Percentiles rank a stretch among this genome's conserved stretches.
phyloP scores from a whole-genome alignment of 1,140 invertebrate genomes.

The Littorina saxatilis region DNA sequence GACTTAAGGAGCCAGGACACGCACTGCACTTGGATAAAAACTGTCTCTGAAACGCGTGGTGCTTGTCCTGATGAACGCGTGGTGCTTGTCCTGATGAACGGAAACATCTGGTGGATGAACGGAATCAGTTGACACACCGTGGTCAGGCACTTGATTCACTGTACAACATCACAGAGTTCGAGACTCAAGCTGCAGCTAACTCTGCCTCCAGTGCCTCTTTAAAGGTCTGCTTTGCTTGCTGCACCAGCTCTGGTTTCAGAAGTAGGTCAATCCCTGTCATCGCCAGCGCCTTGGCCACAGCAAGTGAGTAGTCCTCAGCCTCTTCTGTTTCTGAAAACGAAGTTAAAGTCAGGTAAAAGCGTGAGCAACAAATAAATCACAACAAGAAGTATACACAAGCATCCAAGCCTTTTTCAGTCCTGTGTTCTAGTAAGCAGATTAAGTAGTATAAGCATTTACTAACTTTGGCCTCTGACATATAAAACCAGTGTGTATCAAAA shows the following conservation, averaged over 20 bases:
- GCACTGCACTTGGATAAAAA: too few species aligned
- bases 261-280: constrained; percentile 61
- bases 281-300: constrained; percentile 65
- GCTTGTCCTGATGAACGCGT: too few species aligned
- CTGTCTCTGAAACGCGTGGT: too few species aligned
- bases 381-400: too few species aligned
- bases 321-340: constrained; percentile 35
- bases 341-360: not conserved
- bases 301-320: constrained; percentile 63
- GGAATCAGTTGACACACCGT: too few species aligned
- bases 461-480: not conserved
- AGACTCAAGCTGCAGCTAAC: not conserved
- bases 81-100: too few species aligned
- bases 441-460: too few species aligned
- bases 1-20: too few species aligned
- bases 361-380: not conserved
- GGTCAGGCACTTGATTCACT: too few species aligned
- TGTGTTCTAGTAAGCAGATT: too few species aligned
- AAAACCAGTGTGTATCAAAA: not conserved
- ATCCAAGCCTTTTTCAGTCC: not conserved
- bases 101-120: too few species aligned
- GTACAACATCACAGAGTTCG: too few species aligned
- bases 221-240: constrained; percentile 47
- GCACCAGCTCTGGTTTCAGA: constrained; percentile 39
- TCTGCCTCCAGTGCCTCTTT: constrained; percentile 18